phyloP scores from a whole-genome alignment of 2,113 vertebrate species.

The Toxostoma redivivum region DNA sequence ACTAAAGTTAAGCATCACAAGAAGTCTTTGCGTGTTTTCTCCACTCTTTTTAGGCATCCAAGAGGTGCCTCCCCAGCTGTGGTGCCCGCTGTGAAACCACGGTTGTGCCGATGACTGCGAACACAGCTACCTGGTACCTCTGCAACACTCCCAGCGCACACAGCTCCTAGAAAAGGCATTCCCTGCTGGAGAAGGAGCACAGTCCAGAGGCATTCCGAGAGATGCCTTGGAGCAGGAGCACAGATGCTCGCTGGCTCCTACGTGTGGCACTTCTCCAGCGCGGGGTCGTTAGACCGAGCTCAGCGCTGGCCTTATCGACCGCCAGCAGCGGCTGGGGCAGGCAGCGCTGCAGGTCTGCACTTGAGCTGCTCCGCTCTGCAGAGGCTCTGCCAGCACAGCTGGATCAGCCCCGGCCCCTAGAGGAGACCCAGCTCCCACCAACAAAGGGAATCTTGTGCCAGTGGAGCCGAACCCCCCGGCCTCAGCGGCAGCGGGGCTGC shows the following conservation, averaged over 20 bases:
- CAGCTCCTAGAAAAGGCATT: background rate
- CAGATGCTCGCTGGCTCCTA: background rate
- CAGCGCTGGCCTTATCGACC: background rate
- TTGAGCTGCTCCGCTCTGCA: slow-evolving; percentile 11
- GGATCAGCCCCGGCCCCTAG: slow-evolving; percentile 41
- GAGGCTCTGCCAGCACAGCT: slow-evolving; percentile 40
- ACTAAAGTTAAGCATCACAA: background rate
- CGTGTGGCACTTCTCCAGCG: slow-evolving; percentile 30
- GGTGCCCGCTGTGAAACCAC: fast-evolving
- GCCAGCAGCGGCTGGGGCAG: slow-evolving; percentile 12
- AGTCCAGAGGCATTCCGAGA: background rate
- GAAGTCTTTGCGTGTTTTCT: background rate
- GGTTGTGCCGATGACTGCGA: background rate
- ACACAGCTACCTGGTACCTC: background rate
- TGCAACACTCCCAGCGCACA: fast-evolving
- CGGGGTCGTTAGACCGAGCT: background rate
- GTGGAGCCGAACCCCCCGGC: background rate
- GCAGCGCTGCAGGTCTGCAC: slow-evolving; percentile 34
- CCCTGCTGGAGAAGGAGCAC: background rate
- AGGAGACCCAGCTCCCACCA: slow-evolving; percentile 56
- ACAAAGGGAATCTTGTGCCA: slow-evolving; percentile 47
- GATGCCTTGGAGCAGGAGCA: background rate
- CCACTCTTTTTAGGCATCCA: background rate
- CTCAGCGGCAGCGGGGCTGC: background rate
- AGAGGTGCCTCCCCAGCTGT: background rate